Base-by-base conservation (phyloP, 2,113 vertebrate species). In the Lonchura striata region DNA sequence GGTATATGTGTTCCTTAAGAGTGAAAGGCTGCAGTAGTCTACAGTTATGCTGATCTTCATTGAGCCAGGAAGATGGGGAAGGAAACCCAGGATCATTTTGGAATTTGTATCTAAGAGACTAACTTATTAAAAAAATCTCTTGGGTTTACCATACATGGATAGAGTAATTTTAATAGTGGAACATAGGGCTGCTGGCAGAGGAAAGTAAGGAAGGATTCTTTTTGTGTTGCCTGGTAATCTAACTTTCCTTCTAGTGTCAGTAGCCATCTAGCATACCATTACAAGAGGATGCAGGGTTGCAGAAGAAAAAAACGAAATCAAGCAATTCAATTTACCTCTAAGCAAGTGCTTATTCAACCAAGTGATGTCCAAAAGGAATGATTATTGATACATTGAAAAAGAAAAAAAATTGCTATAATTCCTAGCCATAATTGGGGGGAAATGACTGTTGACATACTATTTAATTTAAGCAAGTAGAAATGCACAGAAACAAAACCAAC, bases 401-500 rank as follows among this genome's bases (percentile, higher is more conserved):
- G 24, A 72, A 84, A 87, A 87, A 64, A 50, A 47, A 12, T 15
- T 91, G 9, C 37, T 78, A 11, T 77, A 31, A 60, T 88, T 68
- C 30, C 44, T 91, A 57, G 53, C 53, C 28, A 22, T 94, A 88
- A 79, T 33, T 81, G 59, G 50, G 59, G 5, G 1, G 59, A 82
- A 87, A 53, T 71, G 16, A 86, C 44, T 25, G 41, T 63, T 85
- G 75, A 74, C 27, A 46, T 71, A 57, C 41, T 35, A 30, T 92
- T 97, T 95, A 41, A 82, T 72, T 96, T 95, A 92, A 82, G 22
- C 23, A 24, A 30, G 4, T 61, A 65, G 59, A 83, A 59, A n/a
- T 94, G 89, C 33, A 70, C 79, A 87, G 30, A 3, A 2, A 0
- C 0, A 17, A 46, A 49, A 13, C 17, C 11, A 65, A 23, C 9